phyloP scores from a whole-genome alignment of 2,888 invertebrate species.

The Rapana venosa region DNA sequence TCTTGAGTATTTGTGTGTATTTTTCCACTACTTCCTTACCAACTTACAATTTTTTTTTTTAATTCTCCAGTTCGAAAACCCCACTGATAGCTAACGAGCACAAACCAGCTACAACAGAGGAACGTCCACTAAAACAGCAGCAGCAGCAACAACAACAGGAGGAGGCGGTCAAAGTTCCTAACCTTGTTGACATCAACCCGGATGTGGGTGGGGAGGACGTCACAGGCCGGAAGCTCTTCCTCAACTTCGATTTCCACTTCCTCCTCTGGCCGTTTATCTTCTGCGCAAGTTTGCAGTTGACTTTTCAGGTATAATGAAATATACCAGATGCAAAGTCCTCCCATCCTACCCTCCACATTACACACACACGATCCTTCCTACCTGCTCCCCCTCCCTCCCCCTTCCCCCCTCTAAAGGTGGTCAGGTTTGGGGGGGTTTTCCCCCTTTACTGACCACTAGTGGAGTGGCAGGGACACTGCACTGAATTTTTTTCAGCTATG shows the following conservation, averaged over 20 bases:
- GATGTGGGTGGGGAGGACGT: slow-evolving; percentile 50
- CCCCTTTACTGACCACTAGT: too few relatives aligned
- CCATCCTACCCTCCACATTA: too few relatives aligned
- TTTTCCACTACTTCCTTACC: too few relatives aligned
- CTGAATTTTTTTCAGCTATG: too few relatives aligned
- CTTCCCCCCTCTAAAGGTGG: too few relatives aligned
- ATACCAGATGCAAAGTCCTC: too few relatives aligned
- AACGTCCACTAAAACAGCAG: background rate
- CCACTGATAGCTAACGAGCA: background rate
- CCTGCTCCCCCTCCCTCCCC: too few relatives aligned
- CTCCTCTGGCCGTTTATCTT: slow-evolving; percentile 65
- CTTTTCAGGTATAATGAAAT: slow-evolving; percentile 53
- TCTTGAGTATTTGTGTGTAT: too few relatives aligned
- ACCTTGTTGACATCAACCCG: slow-evolving; percentile 36
- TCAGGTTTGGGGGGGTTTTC: too few relatives aligned
- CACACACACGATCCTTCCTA: too few relatives aligned
- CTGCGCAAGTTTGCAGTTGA: slow-evolving; percentile 65
- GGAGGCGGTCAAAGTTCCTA: slow-evolving; percentile 28
- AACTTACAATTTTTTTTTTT: too few relatives aligned
- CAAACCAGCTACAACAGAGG: background rate
- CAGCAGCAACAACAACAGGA: background rate
- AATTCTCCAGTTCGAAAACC: background rate
- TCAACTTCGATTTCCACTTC: slow-evolving; percentile 63
- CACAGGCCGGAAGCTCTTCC: slow-evolving; percentile 59
- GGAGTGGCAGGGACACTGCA: too few relatives aligned